A percentile compares a stretch with the other conserved stretches of the same genome.
phyloP scores from a whole-genome alignment of 2,113 vertebrate species.

The Murina feae region DNA sequence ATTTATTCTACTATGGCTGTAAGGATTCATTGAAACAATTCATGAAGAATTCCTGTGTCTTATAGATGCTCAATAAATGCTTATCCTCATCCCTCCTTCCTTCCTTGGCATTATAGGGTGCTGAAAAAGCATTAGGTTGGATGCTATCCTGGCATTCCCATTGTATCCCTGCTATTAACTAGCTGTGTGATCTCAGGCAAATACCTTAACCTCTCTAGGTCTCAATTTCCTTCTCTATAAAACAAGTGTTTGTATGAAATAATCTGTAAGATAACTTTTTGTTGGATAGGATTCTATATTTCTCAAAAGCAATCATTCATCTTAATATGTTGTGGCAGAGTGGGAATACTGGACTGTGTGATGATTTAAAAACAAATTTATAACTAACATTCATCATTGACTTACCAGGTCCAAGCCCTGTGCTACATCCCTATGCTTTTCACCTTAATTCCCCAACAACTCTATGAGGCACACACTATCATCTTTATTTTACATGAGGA shows the following conservation, averaged over 20 bases:
- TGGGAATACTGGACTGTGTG: background rate
- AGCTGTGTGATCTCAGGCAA: background rate
- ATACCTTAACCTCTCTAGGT: background rate
- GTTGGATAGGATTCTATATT: background rate
- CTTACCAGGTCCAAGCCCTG: background rate
- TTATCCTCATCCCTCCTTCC: background rate
- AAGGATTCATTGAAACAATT: background rate
- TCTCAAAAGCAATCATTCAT: background rate
- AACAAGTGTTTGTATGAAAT: background rate
- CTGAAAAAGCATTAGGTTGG: background rate
- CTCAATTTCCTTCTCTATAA: background rate
- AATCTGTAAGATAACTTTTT: background rate
- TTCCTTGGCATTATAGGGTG: background rate
- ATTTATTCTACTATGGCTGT: background rate
- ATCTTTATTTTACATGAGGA: background rate
- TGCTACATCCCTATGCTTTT: background rate
- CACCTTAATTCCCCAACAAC: background rate
- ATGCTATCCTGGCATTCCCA: background rate
- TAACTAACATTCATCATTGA: background rate
- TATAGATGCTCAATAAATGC: background rate
- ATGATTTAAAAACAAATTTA: slow-evolving; percentile 20
- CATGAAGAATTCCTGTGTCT: background rate
- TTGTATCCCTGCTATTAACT: background rate
- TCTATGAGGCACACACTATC: background rate
- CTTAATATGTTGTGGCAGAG: background rate